Evolutionary conservation across 2,888 invertebrate genomes (phyloP).

Genomic region (Diaphora mendica): DNA sequence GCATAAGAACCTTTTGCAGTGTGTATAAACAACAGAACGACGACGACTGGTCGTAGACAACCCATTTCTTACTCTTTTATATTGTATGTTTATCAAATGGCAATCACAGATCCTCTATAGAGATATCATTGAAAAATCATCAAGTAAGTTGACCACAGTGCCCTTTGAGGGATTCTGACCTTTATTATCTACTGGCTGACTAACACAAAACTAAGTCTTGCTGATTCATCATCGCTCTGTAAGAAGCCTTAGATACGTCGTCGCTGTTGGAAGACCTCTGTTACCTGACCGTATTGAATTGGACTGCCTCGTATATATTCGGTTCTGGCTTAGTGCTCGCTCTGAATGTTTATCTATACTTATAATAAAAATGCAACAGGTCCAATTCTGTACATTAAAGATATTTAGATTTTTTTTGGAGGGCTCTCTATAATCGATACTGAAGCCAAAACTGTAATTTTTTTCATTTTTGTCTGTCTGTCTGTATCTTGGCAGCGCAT

Average conservation of each 20-base stretch:
- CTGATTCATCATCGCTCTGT: slow-evolving; percentile 3
- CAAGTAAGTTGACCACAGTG: slow-evolving; percentile 56
- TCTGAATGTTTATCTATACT: no score
- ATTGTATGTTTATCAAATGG: slow-evolving; percentile 69
- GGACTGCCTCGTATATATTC: neutral
- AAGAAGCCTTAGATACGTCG: neutral
- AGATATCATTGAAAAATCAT: slow-evolving; percentile 66
- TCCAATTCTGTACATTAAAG: no score
- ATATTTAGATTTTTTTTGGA: no score
- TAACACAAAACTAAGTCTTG: slow-evolving; percentile 10
- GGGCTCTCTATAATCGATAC: no score
- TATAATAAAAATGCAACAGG: no score
- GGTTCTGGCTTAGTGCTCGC: neutral
- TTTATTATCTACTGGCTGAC: slow-evolving; percentile 33
- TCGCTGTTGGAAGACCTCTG: neutral
- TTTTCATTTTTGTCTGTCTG: no score
- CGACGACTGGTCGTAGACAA: neutral
- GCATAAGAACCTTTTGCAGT: slow-evolving; percentile 42
- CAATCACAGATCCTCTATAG: slow-evolving; percentile 74
- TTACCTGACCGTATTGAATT: neutral
- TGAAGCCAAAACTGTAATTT: no score
- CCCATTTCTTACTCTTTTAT: slow-evolving; percentile 47
- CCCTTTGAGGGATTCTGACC: slow-evolving; percentile 55
- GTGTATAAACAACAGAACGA: slow-evolving; percentile 32
- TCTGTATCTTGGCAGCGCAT: no score